phyloP scores from a whole-genome alignment of 1,140 invertebrate genomes.

The Drosophila kanapiae region DNA sequence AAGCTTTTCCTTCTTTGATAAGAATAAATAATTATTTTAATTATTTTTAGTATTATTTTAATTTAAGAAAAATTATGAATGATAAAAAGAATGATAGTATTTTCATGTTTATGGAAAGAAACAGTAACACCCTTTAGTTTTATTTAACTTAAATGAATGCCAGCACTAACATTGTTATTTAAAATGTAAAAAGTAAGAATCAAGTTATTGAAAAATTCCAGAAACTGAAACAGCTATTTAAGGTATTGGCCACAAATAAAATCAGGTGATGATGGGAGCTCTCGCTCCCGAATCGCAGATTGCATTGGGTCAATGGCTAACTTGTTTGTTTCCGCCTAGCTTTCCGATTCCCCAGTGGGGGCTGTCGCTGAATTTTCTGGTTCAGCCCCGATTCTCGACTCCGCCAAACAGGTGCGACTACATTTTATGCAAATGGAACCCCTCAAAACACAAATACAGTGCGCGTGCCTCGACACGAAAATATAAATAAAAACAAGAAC shows the following conservation, averaged over 20 bases:
- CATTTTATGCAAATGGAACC: constrained; percentile 78
- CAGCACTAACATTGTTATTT: too few species aligned
- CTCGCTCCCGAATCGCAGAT: constrained; percentile 10
- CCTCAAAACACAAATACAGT: constrained; percentile 38
- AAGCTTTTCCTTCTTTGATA: too few species aligned
- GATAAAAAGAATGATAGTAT: too few species aligned
- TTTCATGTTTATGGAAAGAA: too few species aligned
- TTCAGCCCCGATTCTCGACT: constrained; percentile 25
- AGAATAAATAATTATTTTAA: too few species aligned
- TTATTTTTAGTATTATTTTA: too few species aligned
- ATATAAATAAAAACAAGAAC: constrained; percentile 31
- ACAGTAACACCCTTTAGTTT: too few species aligned
- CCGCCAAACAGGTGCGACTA: constrained; percentile 73
- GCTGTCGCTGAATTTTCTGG: constrained; percentile 22
- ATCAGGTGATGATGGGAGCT: constrained; percentile 18
- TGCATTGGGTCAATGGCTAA: constrained; percentile 51
- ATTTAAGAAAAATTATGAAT: too few species aligned
- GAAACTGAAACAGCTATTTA: not conserved
- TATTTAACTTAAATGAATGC: too few species aligned
- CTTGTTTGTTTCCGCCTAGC: constrained; percentile 40
- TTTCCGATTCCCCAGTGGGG: not conserved
- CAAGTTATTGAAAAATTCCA: too few species aligned
- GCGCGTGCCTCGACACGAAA: constrained; percentile 44
- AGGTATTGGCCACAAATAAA: constrained; percentile 6
- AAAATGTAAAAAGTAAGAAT: too few species aligned